Base-by-base conservation (phyloP, 2,113 vertebrate species). In the Coracopsis vasa region DNA sequence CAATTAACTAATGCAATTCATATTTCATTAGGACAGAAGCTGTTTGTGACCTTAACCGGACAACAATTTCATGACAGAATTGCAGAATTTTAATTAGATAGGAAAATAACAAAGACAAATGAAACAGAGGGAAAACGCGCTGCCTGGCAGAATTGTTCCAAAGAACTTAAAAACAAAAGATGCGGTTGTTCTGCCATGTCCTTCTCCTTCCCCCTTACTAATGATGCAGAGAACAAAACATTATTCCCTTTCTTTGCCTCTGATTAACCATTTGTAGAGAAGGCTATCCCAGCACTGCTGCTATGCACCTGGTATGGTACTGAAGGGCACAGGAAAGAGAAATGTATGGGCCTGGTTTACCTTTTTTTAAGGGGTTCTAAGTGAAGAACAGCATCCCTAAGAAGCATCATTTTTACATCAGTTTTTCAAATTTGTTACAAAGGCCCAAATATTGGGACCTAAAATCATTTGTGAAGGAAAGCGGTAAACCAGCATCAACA, bases 1-100 rank as follows among this genome's bases (percentile, higher is more conserved):
- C 95, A 97, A 96, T 97, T 95, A 97, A 97, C 81, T 90, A 97
- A 97, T 94, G 93, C 82, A 85, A 96, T 96, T 97, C 94, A 91
- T 95, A 95, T 97, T 97, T 97, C 96, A 95, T 94, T 93, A 96
- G 92, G 85, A 97, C 95, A 97, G 97, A 97, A 96, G 94, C 96
- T 93, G 93, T 85, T 97, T 97, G 95, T 97, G 96, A 97, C 93
- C 97, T 92, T 90, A 97, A 95, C 94, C 18, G 91, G 89, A 96
- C 95, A 97, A 96, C 91, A 96, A 94, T 85, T 95, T 86, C 86
- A 96, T 97, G 93, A 94, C 84, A 91, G 85, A 82, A 92, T 29
- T 93, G 90, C 70, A 91, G 95, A 96, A 97, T 96, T 86, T 94
- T 96, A 97, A 97, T 95, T 94, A 97, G 94, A 94, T 73, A 95